Evolutionary conservation across 1,140 invertebrate genomes (phyloP).

Genomic region (Aphis gossypii): DNA sequence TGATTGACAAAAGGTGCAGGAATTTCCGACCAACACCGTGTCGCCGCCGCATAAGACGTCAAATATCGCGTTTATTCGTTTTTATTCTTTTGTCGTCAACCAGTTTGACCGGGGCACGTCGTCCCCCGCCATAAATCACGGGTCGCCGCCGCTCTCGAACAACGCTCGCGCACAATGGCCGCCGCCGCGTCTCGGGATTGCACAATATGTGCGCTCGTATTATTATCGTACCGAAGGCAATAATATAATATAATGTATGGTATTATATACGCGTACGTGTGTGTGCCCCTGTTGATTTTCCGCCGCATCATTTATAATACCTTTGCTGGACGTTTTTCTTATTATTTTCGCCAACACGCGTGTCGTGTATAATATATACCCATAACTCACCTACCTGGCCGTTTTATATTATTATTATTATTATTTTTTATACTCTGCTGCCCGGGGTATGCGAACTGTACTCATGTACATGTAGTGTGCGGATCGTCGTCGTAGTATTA

Average conservation of each 20-base stretch:
- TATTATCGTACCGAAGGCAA: neutral
- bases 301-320: constrained; percentile 45
- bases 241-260: neutral
- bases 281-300: constrained; percentile 43
- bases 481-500: neutral
- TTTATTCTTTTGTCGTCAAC: constrained; percentile 41
- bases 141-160: neutral
- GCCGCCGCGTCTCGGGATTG: constrained; percentile 23
- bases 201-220: constrained; percentile 30
- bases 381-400: constrained; percentile 2
- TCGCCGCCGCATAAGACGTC: constrained; percentile 18
- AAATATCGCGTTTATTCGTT: constrained; percentile 8
- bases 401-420: constrained; percentile 35
- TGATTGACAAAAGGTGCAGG: constrained; percentile 52
- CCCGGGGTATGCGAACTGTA: neutral
- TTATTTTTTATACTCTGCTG: neutral
- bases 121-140: constrained; percentile 41
- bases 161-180: constrained; percentile 12
- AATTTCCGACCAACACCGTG: constrained; percentile 16
- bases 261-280: neutral
- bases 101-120: constrained; percentile 35
- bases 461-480: neutral
- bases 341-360: neutral
- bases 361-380: neutral
- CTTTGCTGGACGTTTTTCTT: constrained; percentile 40